phyloP scores from a whole-genome alignment of 2,113 vertebrate species.

The Antechinus stuartii region DNA sequence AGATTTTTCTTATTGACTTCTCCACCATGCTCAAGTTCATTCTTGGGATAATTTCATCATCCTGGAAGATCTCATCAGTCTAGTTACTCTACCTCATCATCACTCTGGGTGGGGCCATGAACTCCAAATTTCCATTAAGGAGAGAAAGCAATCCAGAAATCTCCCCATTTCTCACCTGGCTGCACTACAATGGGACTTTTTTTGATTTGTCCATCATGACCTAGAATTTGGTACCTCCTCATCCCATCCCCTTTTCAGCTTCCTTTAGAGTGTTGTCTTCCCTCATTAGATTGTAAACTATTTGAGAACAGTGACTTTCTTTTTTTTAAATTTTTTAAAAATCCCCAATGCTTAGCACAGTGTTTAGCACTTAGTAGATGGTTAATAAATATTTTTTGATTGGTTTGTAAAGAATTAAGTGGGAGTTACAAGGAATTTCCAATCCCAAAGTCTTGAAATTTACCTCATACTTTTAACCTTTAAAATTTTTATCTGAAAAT shows the following conservation, averaged over 20 bases:
- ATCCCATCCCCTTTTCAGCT: neutral
- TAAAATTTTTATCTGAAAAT: neutral
- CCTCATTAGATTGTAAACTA: neutral
- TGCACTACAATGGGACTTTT: neutral
- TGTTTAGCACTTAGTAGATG: neutral
- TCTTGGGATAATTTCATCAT: neutral
- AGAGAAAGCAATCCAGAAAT: neutral
- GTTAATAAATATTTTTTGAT: neutral
- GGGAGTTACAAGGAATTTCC: neutral
- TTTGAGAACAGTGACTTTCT: neutral
- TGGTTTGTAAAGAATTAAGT: neutral
- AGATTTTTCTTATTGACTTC: neutral
- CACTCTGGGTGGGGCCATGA: neutral
- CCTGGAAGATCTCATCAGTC: neutral
- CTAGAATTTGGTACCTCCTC: neutral
- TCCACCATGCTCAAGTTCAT: neutral
- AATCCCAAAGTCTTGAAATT: neutral
- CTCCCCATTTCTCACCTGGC: neutral
- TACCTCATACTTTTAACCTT: neutral
- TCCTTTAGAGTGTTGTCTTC: neutral
- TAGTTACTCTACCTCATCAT: neutral
- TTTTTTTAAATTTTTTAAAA: neutral
- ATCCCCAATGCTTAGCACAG: neutral
- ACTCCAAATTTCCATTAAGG: neutral
- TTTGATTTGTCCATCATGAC: neutral